Evolutionary conservation across 2,113 vertebrate genomes (phyloP).

Genomic region (Stigmatopora argus): DNA sequence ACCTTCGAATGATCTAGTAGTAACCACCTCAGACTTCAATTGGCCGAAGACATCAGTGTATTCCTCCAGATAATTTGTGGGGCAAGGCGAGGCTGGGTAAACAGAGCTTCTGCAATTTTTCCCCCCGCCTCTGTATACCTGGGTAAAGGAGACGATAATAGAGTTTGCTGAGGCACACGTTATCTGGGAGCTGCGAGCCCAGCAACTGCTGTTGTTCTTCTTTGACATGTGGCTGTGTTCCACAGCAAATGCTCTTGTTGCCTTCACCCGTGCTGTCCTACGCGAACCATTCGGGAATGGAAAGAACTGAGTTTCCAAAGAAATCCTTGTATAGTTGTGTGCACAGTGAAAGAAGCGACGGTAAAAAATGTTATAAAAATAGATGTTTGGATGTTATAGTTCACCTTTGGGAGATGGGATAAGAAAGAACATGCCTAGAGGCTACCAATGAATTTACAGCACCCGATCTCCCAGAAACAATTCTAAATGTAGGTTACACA

Average conservation of each 20-base stretch:
- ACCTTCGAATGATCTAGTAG: neutral
- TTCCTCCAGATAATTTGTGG: slow-evolving; percentile 36
- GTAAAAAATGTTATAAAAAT: slow-evolving; percentile 32
- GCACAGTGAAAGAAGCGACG: slow-evolving; percentile 10
- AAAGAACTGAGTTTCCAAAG: slow-evolving; percentile 5
- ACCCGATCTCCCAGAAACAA: slow-evolving; percentile 63
- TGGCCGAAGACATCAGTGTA: slow-evolving; percentile 1
- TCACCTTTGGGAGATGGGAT: slow-evolving; percentile 62
- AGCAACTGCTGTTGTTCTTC: slow-evolving; percentile 47
- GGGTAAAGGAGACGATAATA: slow-evolving; percentile 63
- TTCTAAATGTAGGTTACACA: slow-evolving; percentile 68
- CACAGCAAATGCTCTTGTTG: slow-evolving; percentile 47
- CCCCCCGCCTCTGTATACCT: slow-evolving; percentile 46
- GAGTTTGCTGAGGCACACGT: slow-evolving; percentile 65
- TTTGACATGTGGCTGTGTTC: slow-evolving; percentile 36
- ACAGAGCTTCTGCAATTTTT: slow-evolving; percentile 47
- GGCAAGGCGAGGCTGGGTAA: slow-evolving; percentile 48
- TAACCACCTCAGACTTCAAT: slow-evolving; percentile 3
- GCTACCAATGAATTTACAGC: slow-evolving; percentile 62
- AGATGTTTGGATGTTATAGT: slow-evolving; percentile 55
- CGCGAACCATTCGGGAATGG: slow-evolving; percentile 38
- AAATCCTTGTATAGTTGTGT: slow-evolving; percentile 2
- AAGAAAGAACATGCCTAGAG: slow-evolving; percentile 46
- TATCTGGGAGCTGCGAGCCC: slow-evolving; percentile 47
- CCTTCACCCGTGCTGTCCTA: slow-evolving; percentile 45